phyloP scores from a whole-genome alignment of 2,797 vertebrate species.

The Furcifer pardalis region DNA sequence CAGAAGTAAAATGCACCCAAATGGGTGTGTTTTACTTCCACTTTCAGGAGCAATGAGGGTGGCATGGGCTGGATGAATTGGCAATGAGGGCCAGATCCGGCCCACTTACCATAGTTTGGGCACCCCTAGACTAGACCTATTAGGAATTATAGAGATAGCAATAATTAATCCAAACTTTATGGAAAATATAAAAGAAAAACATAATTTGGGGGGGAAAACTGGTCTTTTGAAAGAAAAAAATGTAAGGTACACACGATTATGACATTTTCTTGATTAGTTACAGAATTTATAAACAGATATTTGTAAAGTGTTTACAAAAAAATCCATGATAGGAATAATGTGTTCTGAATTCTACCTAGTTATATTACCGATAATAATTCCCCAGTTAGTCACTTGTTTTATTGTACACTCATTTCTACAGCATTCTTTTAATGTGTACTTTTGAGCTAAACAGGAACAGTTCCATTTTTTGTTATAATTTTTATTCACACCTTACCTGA shows the following conservation, averaged over 20 bases:
- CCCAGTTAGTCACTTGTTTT: neutral
- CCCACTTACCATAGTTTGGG: no score
- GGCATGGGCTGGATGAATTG: no score
- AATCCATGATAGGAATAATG: neutral
- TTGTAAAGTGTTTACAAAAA: neutral
- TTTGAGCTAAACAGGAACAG: neutral
- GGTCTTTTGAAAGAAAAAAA: neutral
- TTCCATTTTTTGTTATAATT: neutral
- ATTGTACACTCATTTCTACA: neutral
- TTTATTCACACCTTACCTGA: conserved; percentile 14
- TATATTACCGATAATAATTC: neutral
- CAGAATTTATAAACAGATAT: neutral
- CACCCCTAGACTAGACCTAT: no score
- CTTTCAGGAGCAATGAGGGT: no score
- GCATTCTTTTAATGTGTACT: neutral
- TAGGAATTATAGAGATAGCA: neutral
- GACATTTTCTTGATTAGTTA: neutral
- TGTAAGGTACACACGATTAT: no score
- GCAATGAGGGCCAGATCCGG: no score
- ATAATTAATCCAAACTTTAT: neutral
- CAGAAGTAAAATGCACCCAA: no score
- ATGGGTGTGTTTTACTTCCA: no score
- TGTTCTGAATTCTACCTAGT: neutral
- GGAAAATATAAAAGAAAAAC: neutral
- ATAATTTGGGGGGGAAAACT: neutral